A percentile compares a stretch with the other conserved stretches of the same genome.
Conservation (phyloP, 2,888 invertebrate species). For the Mythimna ferrago region DNA sequence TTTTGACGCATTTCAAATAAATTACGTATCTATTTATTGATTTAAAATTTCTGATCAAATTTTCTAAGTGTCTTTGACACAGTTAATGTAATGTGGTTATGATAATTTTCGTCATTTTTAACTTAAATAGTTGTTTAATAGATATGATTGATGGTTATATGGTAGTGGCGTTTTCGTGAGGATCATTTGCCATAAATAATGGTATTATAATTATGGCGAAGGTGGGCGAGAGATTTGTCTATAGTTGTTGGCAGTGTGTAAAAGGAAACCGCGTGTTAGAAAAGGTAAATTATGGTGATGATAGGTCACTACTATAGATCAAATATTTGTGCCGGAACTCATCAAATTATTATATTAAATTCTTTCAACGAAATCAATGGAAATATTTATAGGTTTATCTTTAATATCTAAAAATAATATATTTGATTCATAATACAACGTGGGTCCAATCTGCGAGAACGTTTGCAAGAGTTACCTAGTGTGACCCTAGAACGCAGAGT, state of each 20-base stretch:
- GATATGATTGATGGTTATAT: constrained; percentile 48
- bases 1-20: constrained; percentile 28
- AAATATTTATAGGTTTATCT: no score
- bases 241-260: constrained; percentile 6
- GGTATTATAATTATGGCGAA: constrained; percentile 39
- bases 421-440: no score
- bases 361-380: no score
- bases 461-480: no score
- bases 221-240: constrained; percentile 30
- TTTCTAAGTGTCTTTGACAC: constrained; percentile 40
- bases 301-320: constrained; percentile 14
- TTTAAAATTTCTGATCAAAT: constrained; percentile 17
- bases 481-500: no score
- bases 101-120: constrained; percentile 44
- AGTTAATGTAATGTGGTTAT: constrained; percentile 40
- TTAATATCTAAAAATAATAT: no score
- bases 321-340: constrained; percentile 8
- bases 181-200: constrained; percentile 51
- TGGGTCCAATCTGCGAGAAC: no score
- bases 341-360: no score
- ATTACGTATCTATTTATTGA: constrained; percentile 24
- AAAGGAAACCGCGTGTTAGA: constrained; percentile 24
- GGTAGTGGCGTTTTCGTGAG: constrained; percentile 44
- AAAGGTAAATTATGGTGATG: constrained; percentile 22
- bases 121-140: constrained; percentile 34